Evolutionary conservation across 1,140 invertebrate species (phyloP).

Genomic region (Lepidostoma basale): DNA sequence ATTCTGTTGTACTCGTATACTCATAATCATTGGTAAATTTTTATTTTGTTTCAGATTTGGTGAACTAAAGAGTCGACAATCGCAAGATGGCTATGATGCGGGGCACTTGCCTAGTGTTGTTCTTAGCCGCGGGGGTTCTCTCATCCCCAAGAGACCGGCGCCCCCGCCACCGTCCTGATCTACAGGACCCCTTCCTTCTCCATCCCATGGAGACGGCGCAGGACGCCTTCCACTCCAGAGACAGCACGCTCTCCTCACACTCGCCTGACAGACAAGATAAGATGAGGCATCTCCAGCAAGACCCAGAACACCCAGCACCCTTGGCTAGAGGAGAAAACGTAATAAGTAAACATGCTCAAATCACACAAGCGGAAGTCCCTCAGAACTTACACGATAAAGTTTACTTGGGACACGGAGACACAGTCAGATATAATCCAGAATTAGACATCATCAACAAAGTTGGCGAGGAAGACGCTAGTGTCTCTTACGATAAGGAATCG

Average conservation of each 20-base stretch:
- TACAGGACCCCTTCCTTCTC: conserved; percentile 19
- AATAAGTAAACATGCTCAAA: conserved; percentile 22
- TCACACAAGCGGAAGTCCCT: not conserved
- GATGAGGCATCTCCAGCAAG: conserved; percentile 24
- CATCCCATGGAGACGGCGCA: conserved; percentile 4
- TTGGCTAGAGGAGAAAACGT: conserved; percentile 30
- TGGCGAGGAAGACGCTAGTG: conserved; percentile 50
- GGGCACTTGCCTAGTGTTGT: conserved; percentile 15
- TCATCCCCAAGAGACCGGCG: conserved; percentile 36
- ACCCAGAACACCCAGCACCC: conserved; percentile 6
- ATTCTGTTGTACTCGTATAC: not conserved
- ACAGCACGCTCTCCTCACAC: conserved; percentile 7
- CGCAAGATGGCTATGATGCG: conserved; percentile 12
- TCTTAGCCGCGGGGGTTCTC: conserved; percentile 24
- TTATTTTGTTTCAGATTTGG: conserved; percentile 21
- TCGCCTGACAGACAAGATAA: conserved; percentile 29
- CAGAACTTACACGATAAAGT: conserved; percentile 48
- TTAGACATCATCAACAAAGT: conserved; percentile 54
- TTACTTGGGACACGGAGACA: conserved; percentile 60
- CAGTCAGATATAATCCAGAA: conserved; percentile 60
- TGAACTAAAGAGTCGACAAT: not conserved
- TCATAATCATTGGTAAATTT: not conserved
- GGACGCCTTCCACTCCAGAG: conserved; percentile 18
- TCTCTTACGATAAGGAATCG: conserved; percentile 40
- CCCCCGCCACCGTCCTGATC: conserved; percentile 39